Evolutionary conservation across 2,113 vertebrate genomes (phyloP).

Genomic region (Podarcis raffonei): DNA sequence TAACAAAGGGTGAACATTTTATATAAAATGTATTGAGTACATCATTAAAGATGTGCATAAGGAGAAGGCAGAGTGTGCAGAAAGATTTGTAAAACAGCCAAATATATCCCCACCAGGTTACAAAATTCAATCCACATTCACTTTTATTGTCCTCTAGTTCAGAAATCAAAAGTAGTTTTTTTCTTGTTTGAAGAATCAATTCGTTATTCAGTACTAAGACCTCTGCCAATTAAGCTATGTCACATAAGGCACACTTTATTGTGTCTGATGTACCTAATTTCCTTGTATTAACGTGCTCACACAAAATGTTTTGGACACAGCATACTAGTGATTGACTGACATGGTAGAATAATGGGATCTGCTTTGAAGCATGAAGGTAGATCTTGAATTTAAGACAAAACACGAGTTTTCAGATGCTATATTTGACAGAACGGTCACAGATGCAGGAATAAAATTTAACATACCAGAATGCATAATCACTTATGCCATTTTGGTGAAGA

Average conservation of each 20-base stretch:
- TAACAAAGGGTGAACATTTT: background rate
- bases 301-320: background rate
- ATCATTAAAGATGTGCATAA: background rate
- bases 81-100: background rate
- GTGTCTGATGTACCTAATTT: background rate
- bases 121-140: background rate
- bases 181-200: background rate
- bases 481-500: background rate
- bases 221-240: background rate
- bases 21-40: background rate
- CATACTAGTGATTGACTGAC: background rate
- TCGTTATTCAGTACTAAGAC: background rate
- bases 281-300: no score
- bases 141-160: background rate
- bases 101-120: background rate
- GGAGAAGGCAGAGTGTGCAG: background rate
- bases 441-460: conserved; percentile 8
- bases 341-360: background rate
- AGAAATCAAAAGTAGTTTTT: background rate
- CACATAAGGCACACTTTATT: background rate
- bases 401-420: background rate
- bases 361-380: background rate
- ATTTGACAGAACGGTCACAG: background rate
- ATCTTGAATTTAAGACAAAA: background rate
- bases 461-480: background rate